Percentiles rank a stretch among this genome's conserved stretches.
Conservation (phyloP, 2,113 vertebrate species). For the Dermatemys mawii region DNA sequence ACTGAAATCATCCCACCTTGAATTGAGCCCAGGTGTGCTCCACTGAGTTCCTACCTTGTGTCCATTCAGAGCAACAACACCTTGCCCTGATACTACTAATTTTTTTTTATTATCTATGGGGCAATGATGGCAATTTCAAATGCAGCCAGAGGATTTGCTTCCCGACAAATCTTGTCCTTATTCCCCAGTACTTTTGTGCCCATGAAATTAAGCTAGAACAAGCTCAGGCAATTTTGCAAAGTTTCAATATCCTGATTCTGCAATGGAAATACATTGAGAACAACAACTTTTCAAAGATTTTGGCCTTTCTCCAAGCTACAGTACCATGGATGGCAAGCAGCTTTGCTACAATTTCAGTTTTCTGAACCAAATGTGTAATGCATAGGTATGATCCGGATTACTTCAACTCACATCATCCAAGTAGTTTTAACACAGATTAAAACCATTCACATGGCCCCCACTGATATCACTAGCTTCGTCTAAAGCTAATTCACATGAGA, state of each 20-base stretch:
- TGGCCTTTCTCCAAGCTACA: neutral
- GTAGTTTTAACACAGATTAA: rapidly evolving
- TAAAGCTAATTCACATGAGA: neutral
- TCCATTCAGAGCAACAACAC: neutral
- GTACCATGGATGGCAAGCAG: too few species aligned
- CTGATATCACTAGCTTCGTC: neutral
- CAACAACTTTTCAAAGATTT: neutral
- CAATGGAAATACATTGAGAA: neutral
- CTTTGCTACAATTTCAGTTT: neutral
- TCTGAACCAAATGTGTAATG: neutral
- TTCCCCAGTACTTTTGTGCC: neutral
- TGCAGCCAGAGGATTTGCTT: neutral
- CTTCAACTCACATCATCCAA: neutral
- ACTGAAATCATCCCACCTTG: neutral
- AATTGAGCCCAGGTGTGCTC: neutral
- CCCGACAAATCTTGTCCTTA: neutral
- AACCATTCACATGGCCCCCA: neutral
- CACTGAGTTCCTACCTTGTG: neutral
- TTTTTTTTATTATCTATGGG: neutral
- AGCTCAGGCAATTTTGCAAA: neutral
- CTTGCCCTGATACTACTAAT: neutral
- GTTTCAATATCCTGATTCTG: neutral
- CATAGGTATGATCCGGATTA: neutral
- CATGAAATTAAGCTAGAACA: neutral
- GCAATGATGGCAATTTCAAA: neutral